phyloP scores from a whole-genome alignment of 2,888 invertebrate species.

The Cantharis nigra region DNA sequence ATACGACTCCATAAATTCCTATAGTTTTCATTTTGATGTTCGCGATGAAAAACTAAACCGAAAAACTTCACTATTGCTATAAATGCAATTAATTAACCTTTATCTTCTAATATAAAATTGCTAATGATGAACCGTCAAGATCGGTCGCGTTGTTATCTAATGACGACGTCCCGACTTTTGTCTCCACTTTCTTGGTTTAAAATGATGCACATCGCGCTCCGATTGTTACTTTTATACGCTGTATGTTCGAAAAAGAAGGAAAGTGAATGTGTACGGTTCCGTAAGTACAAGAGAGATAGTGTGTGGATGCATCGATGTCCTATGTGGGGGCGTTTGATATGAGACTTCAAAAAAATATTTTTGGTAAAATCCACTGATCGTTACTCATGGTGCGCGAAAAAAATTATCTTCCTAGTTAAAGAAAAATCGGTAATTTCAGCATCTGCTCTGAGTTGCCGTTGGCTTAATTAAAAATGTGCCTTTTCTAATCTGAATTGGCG shows the following conservation, averaged over 20 bases:
- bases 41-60: background rate
- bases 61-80: background rate
- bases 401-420: background rate
- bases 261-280: background rate
- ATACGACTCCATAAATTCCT: slow-evolving; percentile 2
- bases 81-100: background rate
- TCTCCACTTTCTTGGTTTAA: slow-evolving; percentile 10
- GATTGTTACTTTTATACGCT: slow-evolving; percentile 14
- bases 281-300: background rate
- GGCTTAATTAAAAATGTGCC: background rate
- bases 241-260: background rate
- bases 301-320: background rate
- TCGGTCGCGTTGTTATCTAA: slow-evolving; percentile 1
- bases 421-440: background rate
- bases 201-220: slow-evolving; percentile 12
- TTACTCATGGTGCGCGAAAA: background rate
- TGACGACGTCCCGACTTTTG: slow-evolving; percentile 12
- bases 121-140: background rate
- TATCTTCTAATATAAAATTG: background rate
- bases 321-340: background rate
- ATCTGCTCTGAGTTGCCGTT: background rate
- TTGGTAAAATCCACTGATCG: background rate
- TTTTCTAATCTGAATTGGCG: background rate
- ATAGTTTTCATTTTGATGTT: slow-evolving; percentile 6
- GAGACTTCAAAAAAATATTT: background rate